Percentiles rank a stretch among this genome's conserved stretches.
phyloP scores from a whole-genome alignment of 2,113 vertebrate genomes.

The Zonotrichia leucophrys region DNA sequence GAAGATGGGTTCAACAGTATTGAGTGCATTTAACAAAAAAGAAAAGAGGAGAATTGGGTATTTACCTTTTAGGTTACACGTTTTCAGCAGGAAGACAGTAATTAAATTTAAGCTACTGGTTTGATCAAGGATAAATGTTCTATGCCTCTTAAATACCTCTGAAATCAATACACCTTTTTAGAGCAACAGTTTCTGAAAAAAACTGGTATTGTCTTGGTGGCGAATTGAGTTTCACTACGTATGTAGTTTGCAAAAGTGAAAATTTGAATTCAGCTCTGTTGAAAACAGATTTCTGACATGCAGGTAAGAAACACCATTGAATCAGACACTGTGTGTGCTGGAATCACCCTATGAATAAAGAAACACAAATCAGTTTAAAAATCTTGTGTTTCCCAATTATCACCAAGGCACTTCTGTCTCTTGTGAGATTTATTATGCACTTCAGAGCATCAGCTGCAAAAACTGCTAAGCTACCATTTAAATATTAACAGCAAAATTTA shows the following conservation, averaged over 20 bases:
- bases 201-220: background rate
- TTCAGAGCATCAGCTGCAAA: background rate
- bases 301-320: background rate
- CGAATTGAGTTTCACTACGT: background rate
- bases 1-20: slow-evolving; percentile 55
- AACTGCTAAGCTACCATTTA: background rate
- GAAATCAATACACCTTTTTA: slow-evolving; percentile 72
- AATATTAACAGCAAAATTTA: background rate
- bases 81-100: slow-evolving; percentile 59
- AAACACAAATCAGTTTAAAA: background rate
- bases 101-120: slow-evolving; percentile 61
- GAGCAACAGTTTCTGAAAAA: background rate
- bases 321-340: background rate
- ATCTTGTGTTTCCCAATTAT: background rate
- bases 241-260: background rate
- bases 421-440: background rate
- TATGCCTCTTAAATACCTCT: slow-evolving; percentile 47
- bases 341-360: background rate
- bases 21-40: slow-evolving; percentile 60
- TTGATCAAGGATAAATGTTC: slow-evolving; percentile 57
- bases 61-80: slow-evolving; percentile 38
- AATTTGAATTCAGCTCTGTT: slow-evolving; percentile 2
- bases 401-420: background rate
- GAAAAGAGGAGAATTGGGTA: background rate
- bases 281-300: slow-evolving; percentile 22